Percentiles rank a stretch among this genome's conserved stretches.
These are phyloP conservation scores for Catagonus wagneri DNA, from an alignment of 2,113 vertebrate species.

Conservation along the genomic window DNA sequence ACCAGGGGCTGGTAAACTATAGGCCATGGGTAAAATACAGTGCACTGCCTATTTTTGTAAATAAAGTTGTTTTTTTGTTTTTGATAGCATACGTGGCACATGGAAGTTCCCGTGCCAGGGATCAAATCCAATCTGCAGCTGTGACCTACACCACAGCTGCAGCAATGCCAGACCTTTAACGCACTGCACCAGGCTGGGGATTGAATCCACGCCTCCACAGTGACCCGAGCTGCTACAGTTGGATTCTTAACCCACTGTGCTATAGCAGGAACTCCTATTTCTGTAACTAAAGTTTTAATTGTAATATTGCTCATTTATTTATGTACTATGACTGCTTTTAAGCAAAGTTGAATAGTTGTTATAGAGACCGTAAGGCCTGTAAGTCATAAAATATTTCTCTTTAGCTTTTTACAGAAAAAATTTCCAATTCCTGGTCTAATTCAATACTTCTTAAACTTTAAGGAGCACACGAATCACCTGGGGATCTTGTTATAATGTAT, in stretches of 20 bases:
- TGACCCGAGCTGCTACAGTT: no score
- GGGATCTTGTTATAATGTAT: not conserved
- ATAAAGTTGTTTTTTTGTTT: not conserved
- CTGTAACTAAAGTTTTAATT: not conserved
- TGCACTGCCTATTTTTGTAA: not conserved
- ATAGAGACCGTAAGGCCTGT: not conserved
- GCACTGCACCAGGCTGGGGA: no score
- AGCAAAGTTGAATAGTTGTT: not conserved
- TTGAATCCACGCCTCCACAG: no score
- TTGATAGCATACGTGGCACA: no score
- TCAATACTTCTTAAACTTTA: not conserved
- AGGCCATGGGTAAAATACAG: not conserved
- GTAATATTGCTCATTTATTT: not conserved
- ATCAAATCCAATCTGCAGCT: no score
- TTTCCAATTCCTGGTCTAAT: not conserved
- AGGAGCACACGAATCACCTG: not conserved
- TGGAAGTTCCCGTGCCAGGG: no score
- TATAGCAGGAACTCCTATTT: not conserved
- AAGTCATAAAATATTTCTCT: constrained; percentile 32
- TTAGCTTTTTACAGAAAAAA: constrained; percentile 3
- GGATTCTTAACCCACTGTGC: no score
- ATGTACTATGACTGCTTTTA: not conserved
- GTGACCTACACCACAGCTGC: no score
- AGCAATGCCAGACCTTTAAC: no score
- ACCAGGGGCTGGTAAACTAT: not conserved